These are phyloP conservation scores for Actenoides lindsayi DNA, from an alignment of 2,113 vertebrate species.

Conservation along the genomic window DNA sequence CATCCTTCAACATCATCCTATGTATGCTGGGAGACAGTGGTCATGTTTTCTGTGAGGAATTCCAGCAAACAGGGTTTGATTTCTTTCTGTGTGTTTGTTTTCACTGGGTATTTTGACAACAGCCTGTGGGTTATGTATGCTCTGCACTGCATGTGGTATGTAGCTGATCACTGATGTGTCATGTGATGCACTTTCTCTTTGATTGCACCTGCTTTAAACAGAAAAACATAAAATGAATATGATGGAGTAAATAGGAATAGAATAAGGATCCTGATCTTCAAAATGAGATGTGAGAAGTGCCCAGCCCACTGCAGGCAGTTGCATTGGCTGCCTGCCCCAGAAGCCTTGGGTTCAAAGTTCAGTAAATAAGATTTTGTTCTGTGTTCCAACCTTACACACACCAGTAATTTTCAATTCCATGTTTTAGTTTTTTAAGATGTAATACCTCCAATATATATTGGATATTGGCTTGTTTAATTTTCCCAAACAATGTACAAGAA, in stretches of 20 bases:
- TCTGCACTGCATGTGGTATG: not conserved
- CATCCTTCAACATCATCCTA: not conserved
- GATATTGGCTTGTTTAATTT: not conserved
- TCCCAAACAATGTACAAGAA: not conserved
- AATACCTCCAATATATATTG: not conserved
- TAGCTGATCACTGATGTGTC: not conserved
- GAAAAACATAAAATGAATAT: not conserved
- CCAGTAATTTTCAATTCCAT: not conserved
- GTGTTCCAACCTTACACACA: not conserved
- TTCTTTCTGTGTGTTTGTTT: slow-evolving; percentile 4
- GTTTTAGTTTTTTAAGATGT: slow-evolving; percentile 16
- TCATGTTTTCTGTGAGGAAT: not conserved
- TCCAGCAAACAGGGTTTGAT: not conserved
- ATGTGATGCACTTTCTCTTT: not conserved
- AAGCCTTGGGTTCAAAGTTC: not conserved
- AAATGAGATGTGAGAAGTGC: not conserved
- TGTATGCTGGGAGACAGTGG: not conserved
- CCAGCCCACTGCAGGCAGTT: rapidly evolving
- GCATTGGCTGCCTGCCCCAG: not conserved
- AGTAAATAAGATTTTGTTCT: not conserved
- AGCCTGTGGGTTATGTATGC: not conserved
- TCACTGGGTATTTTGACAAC: slow-evolving; percentile 1
- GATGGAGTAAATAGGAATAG: not conserved
- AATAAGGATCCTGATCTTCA: not conserved
- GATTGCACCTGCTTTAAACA: not conserved